A percentile compares a stretch with the other conserved stretches of the same genome.
Evolutionary conservation across 1,140 invertebrate genomes (phyloP).

Genomic region (Drosophila asahinai): DNA sequence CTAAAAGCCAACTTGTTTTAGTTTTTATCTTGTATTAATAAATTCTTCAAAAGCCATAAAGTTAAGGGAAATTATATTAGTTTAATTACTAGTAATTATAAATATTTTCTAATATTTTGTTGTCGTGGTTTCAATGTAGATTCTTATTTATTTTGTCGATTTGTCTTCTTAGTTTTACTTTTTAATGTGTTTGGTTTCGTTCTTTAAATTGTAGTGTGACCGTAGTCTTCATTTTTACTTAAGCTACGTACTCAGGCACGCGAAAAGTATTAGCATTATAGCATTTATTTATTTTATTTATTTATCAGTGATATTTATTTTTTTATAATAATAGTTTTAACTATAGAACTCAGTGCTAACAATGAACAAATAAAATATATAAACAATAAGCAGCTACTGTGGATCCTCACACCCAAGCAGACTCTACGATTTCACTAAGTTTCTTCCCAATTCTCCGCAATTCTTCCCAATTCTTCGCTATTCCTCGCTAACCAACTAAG

Average conservation of each 20-base stretch:
- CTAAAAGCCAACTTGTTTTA: background rate
- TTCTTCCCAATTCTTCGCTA: background rate
- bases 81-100: background rate
- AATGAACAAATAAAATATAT: background rate
- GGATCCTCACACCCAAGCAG: background rate
- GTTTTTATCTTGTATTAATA: background rate
- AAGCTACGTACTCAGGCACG: too few relatives aligned
- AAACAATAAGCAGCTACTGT: background rate
- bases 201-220: too few relatives aligned
- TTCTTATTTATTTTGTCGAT: too few relatives aligned
- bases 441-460: background rate
- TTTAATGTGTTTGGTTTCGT: too few relatives aligned
- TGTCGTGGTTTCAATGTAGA: too few relatives aligned
- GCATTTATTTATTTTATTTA: too few relatives aligned
- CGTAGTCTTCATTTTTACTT: too few relatives aligned
- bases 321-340: too few relatives aligned
- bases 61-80: background rate
- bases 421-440: constrained; percentile 4
- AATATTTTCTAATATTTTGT: background rate
- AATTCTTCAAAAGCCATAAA: background rate
- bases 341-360: too few relatives aligned
- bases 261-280: background rate
- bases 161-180: too few relatives aligned
- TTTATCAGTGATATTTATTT: too few relatives aligned
- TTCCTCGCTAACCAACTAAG: background rate